Evolutionary conservation across 2,797 vertebrate species (phyloP).

Genomic region (Gobio occitaniae): DNA sequence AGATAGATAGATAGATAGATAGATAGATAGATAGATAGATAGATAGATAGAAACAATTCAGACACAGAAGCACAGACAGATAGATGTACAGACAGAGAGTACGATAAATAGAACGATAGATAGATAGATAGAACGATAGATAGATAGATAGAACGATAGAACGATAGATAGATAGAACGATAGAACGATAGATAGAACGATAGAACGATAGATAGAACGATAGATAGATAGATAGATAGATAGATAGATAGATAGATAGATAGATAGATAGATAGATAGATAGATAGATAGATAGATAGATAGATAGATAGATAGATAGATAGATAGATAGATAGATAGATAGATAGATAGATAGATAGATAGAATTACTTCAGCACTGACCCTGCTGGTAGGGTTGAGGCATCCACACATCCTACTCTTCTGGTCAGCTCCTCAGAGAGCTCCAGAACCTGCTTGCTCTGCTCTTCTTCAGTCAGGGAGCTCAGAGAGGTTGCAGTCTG

Average conservation of each 20-base stretch:
- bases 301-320: too few species aligned
- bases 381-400: conserved; percentile 13
- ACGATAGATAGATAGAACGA: rapidly evolving
- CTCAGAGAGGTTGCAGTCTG: conserved; percentile 26
- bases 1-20: too few species aligned
- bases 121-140: background rate
- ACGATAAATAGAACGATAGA: background rate
- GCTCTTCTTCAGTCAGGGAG: conserved; percentile 45
- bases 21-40: too few species aligned
- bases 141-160: rapidly evolving
- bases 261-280: too few species aligned
- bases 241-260: background rate
- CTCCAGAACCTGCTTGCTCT: conserved; percentile 35
- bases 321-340: too few species aligned
- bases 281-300: too few species aligned
- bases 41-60: too few species aligned
- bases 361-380: conserved; percentile 8
- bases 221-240: background rate
- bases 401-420: conserved; percentile 23
- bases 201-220: background rate
- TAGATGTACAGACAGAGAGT: too few species aligned
- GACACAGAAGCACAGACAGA: too few species aligned
- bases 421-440: conserved; percentile 39
- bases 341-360: too few species aligned
- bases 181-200: background rate